Percentiles rank a stretch among this genome's conserved stretches.
phyloP scores from a whole-genome alignment of 1,140 invertebrate genomes.

The Melanaphis sacchari region DNA sequence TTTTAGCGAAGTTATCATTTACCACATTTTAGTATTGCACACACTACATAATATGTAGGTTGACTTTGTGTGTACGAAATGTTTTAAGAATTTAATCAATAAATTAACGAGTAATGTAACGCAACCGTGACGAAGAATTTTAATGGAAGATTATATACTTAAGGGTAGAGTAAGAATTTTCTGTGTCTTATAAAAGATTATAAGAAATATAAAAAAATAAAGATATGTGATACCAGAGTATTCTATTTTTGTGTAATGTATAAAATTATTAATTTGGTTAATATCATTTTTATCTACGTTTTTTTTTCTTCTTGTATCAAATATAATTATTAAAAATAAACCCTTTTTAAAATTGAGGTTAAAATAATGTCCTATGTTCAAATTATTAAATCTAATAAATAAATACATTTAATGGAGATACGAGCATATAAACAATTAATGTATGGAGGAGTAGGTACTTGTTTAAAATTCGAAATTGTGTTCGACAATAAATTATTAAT shows the following conservation, averaged over 20 bases:
- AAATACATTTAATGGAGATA: background rate
- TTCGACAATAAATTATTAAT: background rate
- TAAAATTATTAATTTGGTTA: background rate
- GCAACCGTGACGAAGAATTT: background rate
- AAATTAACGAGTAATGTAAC: background rate
- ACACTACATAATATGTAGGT: background rate
- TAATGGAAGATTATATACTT: background rate
- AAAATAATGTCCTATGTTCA: too few species aligned
- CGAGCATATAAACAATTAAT: background rate
- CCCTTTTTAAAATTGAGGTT: too few species aligned
- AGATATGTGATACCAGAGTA: too few species aligned
- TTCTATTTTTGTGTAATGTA: background rate
- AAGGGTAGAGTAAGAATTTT: background rate
- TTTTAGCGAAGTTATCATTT: background rate
- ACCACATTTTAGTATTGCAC: background rate
- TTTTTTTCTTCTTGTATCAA: background rate
- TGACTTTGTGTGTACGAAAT: background rate
- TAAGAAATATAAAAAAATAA: background rate
- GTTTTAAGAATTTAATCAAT: slow-evolving; percentile 17
- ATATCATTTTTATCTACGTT: background rate
- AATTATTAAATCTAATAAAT: background rate
- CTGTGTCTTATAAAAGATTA: background rate
- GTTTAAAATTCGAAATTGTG: background rate
- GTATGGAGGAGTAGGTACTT: background rate
- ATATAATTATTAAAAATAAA: too few species aligned